phyloP scores from a whole-genome alignment of 2,888 invertebrate species.

The Tribolium freemani region DNA sequence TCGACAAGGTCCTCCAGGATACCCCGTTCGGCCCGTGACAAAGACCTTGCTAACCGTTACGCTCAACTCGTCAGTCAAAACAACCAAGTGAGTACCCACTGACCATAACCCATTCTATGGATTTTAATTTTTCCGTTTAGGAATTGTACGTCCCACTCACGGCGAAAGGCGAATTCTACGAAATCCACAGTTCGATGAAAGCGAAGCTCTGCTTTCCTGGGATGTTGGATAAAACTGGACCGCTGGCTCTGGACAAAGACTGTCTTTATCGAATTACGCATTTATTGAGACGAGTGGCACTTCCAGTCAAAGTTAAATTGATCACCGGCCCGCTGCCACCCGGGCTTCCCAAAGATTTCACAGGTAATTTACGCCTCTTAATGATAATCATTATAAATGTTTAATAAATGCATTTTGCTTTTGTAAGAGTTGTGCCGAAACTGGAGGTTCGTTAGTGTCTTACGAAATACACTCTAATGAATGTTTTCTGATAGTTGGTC shows the following conservation, averaged over 20 bases:
- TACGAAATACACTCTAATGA: constrained; percentile 12
- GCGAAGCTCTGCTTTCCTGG: constrained; percentile 72
- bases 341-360: constrained; percentile 75
- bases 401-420: too few species aligned
- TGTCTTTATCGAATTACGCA: constrained; percentile 69
- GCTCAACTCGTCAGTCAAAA: constrained; percentile 82
- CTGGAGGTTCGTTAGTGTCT: background rate
- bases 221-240: constrained; percentile 69
- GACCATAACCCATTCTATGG: background rate
- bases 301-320: constrained; percentile 74
- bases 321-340: constrained; percentile 74
- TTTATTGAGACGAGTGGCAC: constrained; percentile 73
- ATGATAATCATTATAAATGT: background rate
- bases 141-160: constrained; percentile 82
- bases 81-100: constrained; percentile 73
- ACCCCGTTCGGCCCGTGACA: constrained; percentile 66
- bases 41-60: constrained; percentile 71
- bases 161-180: constrained; percentile 82
- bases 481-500: background rate
- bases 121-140: constrained; percentile 62
- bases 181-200: constrained; percentile 74
- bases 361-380: constrained; percentile 68
- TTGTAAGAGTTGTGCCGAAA: background rate
- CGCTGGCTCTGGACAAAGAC: constrained; percentile 69
- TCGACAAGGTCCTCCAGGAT: constrained; percentile 58